Base-by-base conservation (phyloP, 2,113 vertebrate genomes). In the Struthio camelus region DNA sequence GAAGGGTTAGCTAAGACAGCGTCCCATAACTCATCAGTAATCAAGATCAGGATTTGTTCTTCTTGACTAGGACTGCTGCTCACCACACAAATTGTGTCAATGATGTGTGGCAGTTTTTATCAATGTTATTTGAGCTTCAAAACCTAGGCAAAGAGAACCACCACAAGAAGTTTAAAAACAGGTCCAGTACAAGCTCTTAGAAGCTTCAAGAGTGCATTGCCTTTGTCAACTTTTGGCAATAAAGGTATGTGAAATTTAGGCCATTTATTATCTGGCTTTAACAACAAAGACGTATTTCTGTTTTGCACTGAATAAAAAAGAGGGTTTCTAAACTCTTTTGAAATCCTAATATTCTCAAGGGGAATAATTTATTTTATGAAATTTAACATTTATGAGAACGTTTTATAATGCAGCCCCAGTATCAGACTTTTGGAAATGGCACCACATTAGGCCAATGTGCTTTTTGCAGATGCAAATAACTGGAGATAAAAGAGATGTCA, bases 221-320 rank as follows among this genome's bases (percentile, higher is more conserved):
- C 56, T 82, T 90, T 80, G 62, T 46, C 58, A 81, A 34, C 51
- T 87, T 84, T 72, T 58, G 77, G 67, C 75, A 90, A 67, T 56
- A 44, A 88, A 93, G 16, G 12, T 89, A 51, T 46, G 42, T 51
- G 87, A 96, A 96, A 95, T 94, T 71, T 86, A 87, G 89, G 80
- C 62, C 91, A 94, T 51, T 94, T 93, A 83, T 83, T 89, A 76
- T 87, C 73, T 94, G 64, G 6, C 27, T 90, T 80, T 85, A 59
- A 73, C 58, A 78, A 75, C 53, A 92, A 94, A 96, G 65, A 34
- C 54, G 48, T 51, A 34, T 7, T 82, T 93, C 34, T 79, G 20
- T n/a, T 94, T 81, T 82, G 19, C 59, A 66, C 23, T 46, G 34
- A 93, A 92, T 82, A 25, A 70, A 89, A 85, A 85, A 65, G 30